phyloP scores from a whole-genome alignment of 2,888 invertebrate species.

The Cataglyphis rosenhaueri region DNA sequence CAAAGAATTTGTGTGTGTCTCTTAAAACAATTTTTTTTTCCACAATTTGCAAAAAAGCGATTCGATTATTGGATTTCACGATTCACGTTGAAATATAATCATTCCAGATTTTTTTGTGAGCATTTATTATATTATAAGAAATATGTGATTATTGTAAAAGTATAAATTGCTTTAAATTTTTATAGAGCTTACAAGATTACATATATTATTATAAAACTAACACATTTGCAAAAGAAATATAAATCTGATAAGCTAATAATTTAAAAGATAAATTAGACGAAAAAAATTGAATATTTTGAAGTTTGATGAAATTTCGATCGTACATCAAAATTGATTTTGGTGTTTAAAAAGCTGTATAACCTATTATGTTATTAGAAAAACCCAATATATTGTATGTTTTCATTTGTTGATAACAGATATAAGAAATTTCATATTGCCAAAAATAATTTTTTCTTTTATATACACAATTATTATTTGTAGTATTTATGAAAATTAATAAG shows the following conservation, averaged over 20 bases:
- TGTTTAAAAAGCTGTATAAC: constrained; percentile 72
- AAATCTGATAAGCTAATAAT: background rate
- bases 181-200: background rate
- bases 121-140: background rate
- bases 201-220: background rate
- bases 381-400: constrained; percentile 11
- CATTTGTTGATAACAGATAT: constrained; percentile 56
- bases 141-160: background rate
- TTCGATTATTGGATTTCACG: background rate
- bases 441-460: background rate
- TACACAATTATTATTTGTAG: background rate
- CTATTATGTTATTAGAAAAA: constrained; percentile 43
- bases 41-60: background rate
- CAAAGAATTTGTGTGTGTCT: background rate
- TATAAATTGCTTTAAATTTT: background rate
- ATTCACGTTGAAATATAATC: background rate
- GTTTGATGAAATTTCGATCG: constrained; percentile 58
- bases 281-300: background rate
- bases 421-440: background rate
- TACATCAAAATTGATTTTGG: constrained; percentile 74
- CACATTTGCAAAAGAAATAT: background rate
- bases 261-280: background rate
- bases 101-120: background rate
- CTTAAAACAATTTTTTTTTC: background rate
- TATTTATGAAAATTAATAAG: constrained; percentile 22